Base-by-base conservation (phyloP, 2,888 invertebrate species). In the Sesamia inferens region DNA sequence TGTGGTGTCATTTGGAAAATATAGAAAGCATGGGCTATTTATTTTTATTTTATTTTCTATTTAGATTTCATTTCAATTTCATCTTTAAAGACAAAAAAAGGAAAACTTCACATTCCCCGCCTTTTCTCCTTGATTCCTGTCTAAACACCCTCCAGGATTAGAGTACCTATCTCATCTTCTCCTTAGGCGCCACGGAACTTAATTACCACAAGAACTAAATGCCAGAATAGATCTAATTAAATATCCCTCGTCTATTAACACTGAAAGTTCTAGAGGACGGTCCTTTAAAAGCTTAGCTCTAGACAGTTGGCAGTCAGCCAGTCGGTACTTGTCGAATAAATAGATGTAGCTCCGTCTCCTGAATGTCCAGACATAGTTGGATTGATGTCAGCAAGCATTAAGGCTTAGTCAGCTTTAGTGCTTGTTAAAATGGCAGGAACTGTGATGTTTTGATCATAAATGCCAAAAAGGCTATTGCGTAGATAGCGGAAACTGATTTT, bases 221-320 rank as follows among this genome's bases (percentile, higher is more conserved):
- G 63, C 83, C 66, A 81, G 73, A 72, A 68, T 74, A 74, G 58
- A 76, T 80, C 51, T 77, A 84, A 84, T 78, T 58, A 81, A 78
- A 79, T 78, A 76, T 42, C 61, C 71, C 79, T 58, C 58, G 70
- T 74, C 81, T 86, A 86, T 79, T 62, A 76, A 42, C 69, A 72
- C 74, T 71, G 58, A 63, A 68, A 66, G 78, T 71, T 74, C 70
- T 65, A 59, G 68, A 65, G 74, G 81, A 80, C 84, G 80, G 74
- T 85, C 71, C 82, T 75, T 85, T 85, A 73, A 82, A 79, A 82
- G 80, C 76, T 85, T 77, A 68, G 71, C 69, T 61, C 39, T 78
- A 79, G 83, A 79, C 67, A 81, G 39, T 85, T 87, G 86, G 86
- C 84, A 74, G 61, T 47, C 61, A 69, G 87, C 86, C 86, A 86